phyloP scores from a whole-genome alignment of 2,797 vertebrate species.

The Mormyrops attenuatus region DNA sequence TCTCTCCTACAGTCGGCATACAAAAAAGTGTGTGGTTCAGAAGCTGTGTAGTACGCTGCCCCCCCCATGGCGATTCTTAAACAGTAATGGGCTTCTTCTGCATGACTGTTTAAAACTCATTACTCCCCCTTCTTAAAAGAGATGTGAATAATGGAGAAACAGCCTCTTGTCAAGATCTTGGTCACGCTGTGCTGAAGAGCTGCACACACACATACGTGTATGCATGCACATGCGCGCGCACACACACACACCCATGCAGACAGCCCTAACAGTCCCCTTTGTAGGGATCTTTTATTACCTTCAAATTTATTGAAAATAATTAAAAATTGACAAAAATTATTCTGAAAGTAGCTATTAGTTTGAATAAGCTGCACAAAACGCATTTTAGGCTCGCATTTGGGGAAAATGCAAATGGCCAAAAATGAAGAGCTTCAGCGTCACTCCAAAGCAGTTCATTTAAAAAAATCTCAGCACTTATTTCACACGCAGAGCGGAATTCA shows the following conservation, averaged over 20 bases:
- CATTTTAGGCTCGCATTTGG: neutral
- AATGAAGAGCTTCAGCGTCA: neutral
- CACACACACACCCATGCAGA: neutral
- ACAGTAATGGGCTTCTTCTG: neutral
- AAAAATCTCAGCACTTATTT: neutral
- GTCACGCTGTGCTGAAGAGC: neutral
- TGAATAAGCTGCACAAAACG: neutral
- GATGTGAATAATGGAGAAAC: slow-evolving; percentile 43
- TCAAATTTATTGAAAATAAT: neutral
- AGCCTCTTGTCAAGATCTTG: slow-evolving; percentile 19
- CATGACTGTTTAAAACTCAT: slow-evolving; percentile 29
- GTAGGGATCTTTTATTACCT: neutral
- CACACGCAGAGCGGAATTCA: neutral
- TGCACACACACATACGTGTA: neutral
- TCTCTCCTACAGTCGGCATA: neutral
- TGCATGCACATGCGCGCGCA: no score
- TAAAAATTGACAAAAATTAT: neutral
- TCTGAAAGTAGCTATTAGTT: neutral
- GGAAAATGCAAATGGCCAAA: neutral
- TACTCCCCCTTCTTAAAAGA: slow-evolving; percentile 33
- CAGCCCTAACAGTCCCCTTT: neutral
- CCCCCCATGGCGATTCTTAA: neutral
- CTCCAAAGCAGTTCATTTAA: neutral
- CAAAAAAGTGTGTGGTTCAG: neutral
- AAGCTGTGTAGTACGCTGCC: no score